These are phyloP conservation scores for Pseudoatta argentina DNA, from an alignment of 1,140 invertebrate species.

Conservation along the genomic window DNA sequence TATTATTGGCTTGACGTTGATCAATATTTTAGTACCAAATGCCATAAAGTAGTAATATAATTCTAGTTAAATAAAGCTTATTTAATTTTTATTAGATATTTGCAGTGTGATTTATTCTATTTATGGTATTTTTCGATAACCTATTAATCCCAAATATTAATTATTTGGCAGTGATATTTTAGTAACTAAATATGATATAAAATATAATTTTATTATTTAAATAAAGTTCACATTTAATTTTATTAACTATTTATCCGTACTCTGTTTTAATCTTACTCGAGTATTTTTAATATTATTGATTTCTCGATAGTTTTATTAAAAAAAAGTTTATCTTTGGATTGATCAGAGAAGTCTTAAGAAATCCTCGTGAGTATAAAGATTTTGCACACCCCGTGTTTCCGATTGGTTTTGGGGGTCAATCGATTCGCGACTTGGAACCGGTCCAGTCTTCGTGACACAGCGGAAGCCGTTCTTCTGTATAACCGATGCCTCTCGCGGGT, in stretches of 20 bases:
- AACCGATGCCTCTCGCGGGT: slow-evolving; percentile 54
- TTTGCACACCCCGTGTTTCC: neutral
- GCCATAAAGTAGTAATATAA: neutral
- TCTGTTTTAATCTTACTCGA: neutral
- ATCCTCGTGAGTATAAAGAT: neutral
- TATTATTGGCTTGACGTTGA: neutral
- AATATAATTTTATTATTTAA: neutral
- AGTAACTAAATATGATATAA: neutral
- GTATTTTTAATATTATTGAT: neutral
- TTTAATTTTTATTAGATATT: neutral
- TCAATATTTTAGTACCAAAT: neutral
- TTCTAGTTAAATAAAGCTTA: neutral
- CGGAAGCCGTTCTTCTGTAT: slow-evolving; percentile 55
- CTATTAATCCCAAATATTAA: slow-evolving; percentile 8
- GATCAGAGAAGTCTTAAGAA: neutral
- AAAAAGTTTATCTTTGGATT: neutral
- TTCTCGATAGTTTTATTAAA: neutral
- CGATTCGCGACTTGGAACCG: slow-evolving; percentile 72
- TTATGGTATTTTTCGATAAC: neutral
- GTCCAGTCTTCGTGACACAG: slow-evolving; percentile 65
- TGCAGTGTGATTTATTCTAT: neutral
- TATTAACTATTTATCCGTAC: neutral
- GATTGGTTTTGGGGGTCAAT: slow-evolving; percentile 69
- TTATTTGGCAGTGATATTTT: neutral
- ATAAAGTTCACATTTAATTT: neutral